phyloP scores from a whole-genome alignment of 2,113 vertebrate species.

The Corythoichthys haematopterus region DNA sequence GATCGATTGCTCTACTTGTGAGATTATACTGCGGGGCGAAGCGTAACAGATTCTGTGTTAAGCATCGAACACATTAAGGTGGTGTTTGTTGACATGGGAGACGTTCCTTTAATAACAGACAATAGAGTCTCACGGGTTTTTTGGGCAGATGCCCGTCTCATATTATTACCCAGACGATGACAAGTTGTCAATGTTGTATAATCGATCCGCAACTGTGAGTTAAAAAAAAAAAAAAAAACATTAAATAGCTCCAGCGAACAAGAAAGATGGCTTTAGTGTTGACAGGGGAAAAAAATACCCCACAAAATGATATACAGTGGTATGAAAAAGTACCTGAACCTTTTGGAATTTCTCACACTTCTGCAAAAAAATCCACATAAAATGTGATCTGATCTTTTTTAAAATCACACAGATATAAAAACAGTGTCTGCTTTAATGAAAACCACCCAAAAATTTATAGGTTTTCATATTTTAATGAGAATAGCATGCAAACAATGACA shows the following conservation, averaged over 20 bases:
- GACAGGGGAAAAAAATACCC: conserved; percentile 8
- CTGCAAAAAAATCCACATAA: too few relatives aligned
- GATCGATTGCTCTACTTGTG: conserved; percentile 15
- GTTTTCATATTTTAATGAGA: too few relatives aligned
- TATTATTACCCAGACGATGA: conserved; percentile 29
- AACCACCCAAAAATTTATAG: too few relatives aligned
- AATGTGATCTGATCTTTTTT: too few relatives aligned
- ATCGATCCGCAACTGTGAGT: conserved; percentile 22
- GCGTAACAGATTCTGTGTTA: conserved; percentile 1
- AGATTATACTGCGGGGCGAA: background rate
- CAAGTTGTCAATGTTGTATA: conserved; percentile 19
- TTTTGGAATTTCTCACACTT: too few relatives aligned
- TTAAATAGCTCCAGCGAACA: conserved; percentile 23
- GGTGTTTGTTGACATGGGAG: conserved; percentile 19
- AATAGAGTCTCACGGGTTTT: conserved; percentile 29
- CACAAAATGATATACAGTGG: too few relatives aligned
- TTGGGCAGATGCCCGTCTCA: conserved; percentile 12
- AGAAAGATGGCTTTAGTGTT: conserved; percentile 20
- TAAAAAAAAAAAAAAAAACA: conserved; percentile 12
- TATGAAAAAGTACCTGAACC: too few relatives aligned
- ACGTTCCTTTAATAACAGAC: conserved; percentile 34
- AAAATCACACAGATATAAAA: too few relatives aligned
- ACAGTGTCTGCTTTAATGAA: too few relatives aligned
- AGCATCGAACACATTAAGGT: conserved; percentile 6
- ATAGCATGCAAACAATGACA: too few relatives aligned